Evolutionary conservation across 2,797 vertebrate genomes (phyloP), one percentile per base, ranked within the genome.

Genomic region (Sparus aurata): DNA sequence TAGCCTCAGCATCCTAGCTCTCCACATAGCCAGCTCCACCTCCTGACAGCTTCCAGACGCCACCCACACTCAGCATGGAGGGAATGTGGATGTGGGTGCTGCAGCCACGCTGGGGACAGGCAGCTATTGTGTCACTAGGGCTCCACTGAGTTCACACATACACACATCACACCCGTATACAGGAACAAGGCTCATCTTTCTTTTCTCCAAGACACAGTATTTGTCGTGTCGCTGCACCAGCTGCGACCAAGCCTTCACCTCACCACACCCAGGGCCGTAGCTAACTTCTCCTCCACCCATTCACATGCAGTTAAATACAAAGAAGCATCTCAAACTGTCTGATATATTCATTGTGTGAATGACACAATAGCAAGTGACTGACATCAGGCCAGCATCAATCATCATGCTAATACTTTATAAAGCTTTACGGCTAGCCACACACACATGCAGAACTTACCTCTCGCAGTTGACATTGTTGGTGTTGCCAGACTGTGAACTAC

Each of bases 81-180:
- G 83, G 91, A 94, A 92, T 93, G 92, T 86, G 64, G 73, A 75
- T 25, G 92, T 94, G 93, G 93, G 94, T 79, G 86, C 82, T 72
- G 71, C 65, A 79, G 86, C 68, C 88, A 69, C 53, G 16, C 50
- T 57, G 15, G 74, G 80, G 80, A 85, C 82, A 83, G 85, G 75
- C 67, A 61, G 69, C 79, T 65, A 91, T 87, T 92, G 89, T 91
- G 58, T 62, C 63, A 25, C 18, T 38, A 34, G 69, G 57, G 60
- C 64, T 73, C 46, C 16, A 58, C 70, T 61, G 65, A 75, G 45
- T 46, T 45, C 73, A 82, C 8, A 17, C 16, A 80, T 34, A 58
- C 27, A 75, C 49, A 70, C 49, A 45, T 10, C n/a, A 52, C 50
- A 50, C 52, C 8, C 34, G 34, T 8, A 34, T 9, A 67, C 25